Base-by-base conservation (phyloP, 2,113 vertebrate genomes). In the Actenoides hombroni region DNA sequence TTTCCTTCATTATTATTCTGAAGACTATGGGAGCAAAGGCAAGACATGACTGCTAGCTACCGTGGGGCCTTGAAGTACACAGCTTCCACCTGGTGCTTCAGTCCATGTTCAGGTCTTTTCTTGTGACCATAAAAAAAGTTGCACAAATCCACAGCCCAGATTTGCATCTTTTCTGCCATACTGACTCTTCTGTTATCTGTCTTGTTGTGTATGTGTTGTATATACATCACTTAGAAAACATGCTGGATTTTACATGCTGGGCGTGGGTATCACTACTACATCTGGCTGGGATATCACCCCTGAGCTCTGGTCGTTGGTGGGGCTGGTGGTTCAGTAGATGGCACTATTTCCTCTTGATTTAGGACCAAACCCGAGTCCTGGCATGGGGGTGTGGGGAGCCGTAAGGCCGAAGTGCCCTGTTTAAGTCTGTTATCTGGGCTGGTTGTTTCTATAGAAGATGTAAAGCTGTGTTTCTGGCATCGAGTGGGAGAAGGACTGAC, bases 331-430 rank as follows among this genome's bases (percentile, higher is more conserved):
- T 96, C 96, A 93, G 92, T 88, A 97, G 97, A 60, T 96, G 94
- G 95, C 95, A 87, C 91, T 68, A 87, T 95, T 96, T 90, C 89
- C 94, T 95, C 79, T 96, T 60, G 35, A 61, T 86, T 88, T 65
- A 67, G 85, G 48, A 92, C 29, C 70, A 56, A 85, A n/a, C 16
- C 48, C 3, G 26, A 35, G 46, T 12, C 56, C 91, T 70, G 64
- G 83, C 44, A 13, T 4, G 35, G 4, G 4, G 4, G 21, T 8
- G 11, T 19, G 48, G n/a, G 44, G 63, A 60, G 25, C n/a, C 0
- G 13, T 9, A 2, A n/a, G 56, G 53, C 46, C 5, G 4, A 23
- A 49, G 69, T 15, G 37, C 53, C 40, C 76, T 10, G 20, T 44
- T 53, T 17, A 33, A 42, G 14, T 16, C 56, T 3, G 0, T 10